A percentile compares a stretch with the other conserved stretches of the same genome.
Conservation (phyloP, 2,113 vertebrate genomes). For the Riparia riparia region DNA sequence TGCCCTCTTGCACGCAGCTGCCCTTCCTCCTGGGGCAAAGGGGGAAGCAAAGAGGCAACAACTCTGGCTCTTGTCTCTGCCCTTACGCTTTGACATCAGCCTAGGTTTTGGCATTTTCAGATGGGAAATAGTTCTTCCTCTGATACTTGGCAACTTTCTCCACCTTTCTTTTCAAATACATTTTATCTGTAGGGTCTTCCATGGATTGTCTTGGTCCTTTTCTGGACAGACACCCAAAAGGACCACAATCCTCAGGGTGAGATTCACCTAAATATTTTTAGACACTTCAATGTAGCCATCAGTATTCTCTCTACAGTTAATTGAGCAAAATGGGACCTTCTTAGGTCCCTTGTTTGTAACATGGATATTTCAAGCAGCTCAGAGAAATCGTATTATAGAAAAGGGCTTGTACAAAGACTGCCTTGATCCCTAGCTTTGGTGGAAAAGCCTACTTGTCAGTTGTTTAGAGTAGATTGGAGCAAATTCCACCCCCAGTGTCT, state of each 20-base stretch:
- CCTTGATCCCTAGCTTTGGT: neutral
- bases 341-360: neutral
- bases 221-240: neutral
- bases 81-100: neutral
- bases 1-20: neutral
- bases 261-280: neutral
- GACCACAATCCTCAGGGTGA: neutral
- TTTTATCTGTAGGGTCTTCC: neutral
- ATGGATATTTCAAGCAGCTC: neutral
- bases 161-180: neutral
- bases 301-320: neutral
- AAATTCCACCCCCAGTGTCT: neutral
- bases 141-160: neutral
- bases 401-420: neutral
- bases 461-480: neutral
- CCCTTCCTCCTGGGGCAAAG: neutral
- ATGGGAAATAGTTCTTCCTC: neutral
- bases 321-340: neutral
- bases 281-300: neutral
- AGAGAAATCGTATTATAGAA: neutral
- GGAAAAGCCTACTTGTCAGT: neutral
- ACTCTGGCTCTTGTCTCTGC: neutral
- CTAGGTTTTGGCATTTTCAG: neutral
- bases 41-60: neutral
- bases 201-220: neutral